A percentile compares a stretch with the other conserved stretches of the same genome.
Evolutionary conservation across 2,797 vertebrate species (phyloP).

Genomic region (Platalea minor): DNA sequence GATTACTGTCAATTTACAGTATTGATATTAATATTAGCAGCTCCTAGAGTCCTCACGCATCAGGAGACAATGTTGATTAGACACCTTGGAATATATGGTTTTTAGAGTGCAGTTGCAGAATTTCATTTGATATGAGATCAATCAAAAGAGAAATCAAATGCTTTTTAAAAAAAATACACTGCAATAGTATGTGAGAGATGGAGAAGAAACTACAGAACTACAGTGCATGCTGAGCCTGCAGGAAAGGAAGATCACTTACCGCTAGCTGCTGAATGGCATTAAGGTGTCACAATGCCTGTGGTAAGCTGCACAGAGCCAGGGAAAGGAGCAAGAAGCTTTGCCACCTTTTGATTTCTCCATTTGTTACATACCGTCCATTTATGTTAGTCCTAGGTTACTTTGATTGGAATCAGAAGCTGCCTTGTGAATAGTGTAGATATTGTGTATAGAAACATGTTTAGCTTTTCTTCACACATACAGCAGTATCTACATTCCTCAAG

Average conservation of each 20-base stretch:
- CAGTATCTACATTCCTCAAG: neutral
- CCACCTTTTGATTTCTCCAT: constrained; percentile 32
- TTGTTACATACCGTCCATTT: constrained; percentile 26
- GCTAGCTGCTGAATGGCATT: neutral
- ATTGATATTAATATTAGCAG: neutral
- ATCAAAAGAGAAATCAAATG: constrained; percentile 18
- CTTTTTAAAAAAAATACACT: neutral
- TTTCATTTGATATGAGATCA: constrained; percentile 24
- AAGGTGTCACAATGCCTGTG: constrained; percentile 19
- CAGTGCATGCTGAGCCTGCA: neutral
- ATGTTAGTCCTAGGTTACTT: neutral
- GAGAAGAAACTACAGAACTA: neutral
- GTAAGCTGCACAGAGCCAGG: neutral
- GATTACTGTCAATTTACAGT: neutral
- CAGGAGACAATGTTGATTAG: neutral
- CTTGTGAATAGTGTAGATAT: neutral
- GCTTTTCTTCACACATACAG: neutral
- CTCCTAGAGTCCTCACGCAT: neutral
- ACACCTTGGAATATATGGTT: neutral
- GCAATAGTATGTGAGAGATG: neutral
- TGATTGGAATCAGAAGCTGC: constrained; percentile 41
- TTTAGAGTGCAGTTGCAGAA: neutral
- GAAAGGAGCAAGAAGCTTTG: neutral
- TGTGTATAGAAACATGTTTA: neutral
- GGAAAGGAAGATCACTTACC: constrained; percentile 15